A percentile compares a stretch with the other conserved stretches of the same genome.
Evolutionary conservation across 2,113 vertebrate genomes (phyloP).

Genomic region (Natator depressus): DNA sequence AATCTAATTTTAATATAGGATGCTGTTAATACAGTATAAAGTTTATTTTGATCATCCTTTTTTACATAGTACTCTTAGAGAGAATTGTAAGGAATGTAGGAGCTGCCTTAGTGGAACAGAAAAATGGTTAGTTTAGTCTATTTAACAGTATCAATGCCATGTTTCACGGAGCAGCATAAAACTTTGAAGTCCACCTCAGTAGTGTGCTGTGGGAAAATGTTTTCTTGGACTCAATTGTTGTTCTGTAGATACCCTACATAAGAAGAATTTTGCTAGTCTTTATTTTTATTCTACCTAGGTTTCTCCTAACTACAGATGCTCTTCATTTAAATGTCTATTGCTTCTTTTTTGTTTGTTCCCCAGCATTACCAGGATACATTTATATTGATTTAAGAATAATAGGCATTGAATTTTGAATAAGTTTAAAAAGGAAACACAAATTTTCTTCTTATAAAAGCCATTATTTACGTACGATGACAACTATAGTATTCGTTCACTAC

Average conservation of each 20-base stretch:
- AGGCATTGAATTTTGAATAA: neutral
- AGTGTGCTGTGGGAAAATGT: neutral
- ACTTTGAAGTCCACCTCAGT: neutral
- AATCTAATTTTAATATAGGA: neutral
- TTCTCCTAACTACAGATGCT: neutral
- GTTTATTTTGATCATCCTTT: neutral
- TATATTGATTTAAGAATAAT: neutral
- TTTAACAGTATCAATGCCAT: neutral
- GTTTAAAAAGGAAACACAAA: neutral
- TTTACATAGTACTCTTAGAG: neutral
- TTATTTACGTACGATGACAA: neutral
- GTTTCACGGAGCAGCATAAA: neutral
- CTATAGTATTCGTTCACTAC: neutral
- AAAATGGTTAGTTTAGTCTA: neutral
- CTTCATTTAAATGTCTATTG: neutral
- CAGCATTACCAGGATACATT: neutral
- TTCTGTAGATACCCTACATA: neutral
- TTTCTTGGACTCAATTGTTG: neutral
- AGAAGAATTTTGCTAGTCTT: neutral
- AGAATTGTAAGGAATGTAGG: neutral
- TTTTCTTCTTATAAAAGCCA: neutral
- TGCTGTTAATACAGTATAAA: neutral
- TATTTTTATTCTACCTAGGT: neutral
- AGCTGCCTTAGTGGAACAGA: neutral
- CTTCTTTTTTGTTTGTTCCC: neutral